Evolutionary conservation across 2,888 invertebrate genomes (phyloP).

Genomic region (Epinotia demarniana): DNA sequence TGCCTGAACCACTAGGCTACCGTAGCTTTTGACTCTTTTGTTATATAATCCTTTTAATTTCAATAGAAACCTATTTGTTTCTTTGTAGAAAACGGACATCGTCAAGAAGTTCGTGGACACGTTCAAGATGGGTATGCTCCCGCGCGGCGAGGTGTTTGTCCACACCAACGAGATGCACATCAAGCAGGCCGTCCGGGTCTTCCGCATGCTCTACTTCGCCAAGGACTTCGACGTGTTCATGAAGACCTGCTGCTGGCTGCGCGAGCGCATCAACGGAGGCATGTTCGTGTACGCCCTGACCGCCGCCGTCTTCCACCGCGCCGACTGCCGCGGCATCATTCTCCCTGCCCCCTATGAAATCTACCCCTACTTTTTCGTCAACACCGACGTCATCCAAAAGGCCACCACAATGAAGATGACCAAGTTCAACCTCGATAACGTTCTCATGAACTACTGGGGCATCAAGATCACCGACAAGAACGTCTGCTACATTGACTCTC

Average conservation of each 20-base stretch:
- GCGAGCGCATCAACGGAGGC: slow-evolving; percentile 88
- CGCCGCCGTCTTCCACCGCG: slow-evolving; percentile 87
- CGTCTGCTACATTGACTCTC: slow-evolving; percentile 87
- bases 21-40: too few species aligned
- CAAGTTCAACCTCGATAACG: slow-evolving; percentile 82
- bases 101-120: slow-evolving; percentile 84
- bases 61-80: background rate
- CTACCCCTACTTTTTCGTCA: slow-evolving; percentile 90
- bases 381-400: slow-evolving; percentile 88
- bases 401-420: slow-evolving; percentile 87
- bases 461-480: slow-evolving; percentile 81
- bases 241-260: slow-evolving; percentile 88
- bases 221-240: slow-evolving; percentile 89
- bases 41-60: background rate
- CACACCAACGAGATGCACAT: slow-evolving; percentile 85
- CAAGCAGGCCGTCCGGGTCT: slow-evolving; percentile 85
- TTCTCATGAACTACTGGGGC: slow-evolving; percentile 80
- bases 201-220: slow-evolving; percentile 87
- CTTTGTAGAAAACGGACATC: slow-evolving; percentile 80
- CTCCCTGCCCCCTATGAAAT: slow-evolving; percentile 91
- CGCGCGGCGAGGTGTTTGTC: slow-evolving; percentile 85
- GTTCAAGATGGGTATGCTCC: slow-evolving; percentile 85
- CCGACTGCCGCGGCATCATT: slow-evolving; percentile 87
- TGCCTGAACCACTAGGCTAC: too few species aligned
- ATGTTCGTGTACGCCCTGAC: slow-evolving; percentile 90